phyloP scores from a whole-genome alignment of 2,888 invertebrate species.

The Trachelus iudaicus region DNA sequence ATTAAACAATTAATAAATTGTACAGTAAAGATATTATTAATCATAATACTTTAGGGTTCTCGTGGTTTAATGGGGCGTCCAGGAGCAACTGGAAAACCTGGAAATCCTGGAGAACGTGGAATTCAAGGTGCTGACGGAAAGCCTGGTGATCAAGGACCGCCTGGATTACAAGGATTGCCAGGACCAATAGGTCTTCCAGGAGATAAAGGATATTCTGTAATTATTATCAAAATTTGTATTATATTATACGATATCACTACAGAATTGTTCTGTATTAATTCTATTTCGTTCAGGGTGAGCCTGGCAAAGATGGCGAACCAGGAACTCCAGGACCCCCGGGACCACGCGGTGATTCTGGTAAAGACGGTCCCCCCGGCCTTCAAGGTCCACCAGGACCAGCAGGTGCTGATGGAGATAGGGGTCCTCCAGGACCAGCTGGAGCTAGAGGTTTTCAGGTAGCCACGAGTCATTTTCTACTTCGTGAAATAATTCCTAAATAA shows the following conservation, averaged over 20 bases:
- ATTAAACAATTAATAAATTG: background rate
- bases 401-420: slow-evolving; percentile 81
- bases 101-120: slow-evolving; percentile 78
- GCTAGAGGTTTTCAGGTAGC: slow-evolving; percentile 83
- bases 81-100: slow-evolving; percentile 77
- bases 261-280: slow-evolving; percentile 8
- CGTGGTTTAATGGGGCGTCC: slow-evolving; percentile 76
- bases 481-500: background rate
- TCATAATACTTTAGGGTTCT: slow-evolving; percentile 64
- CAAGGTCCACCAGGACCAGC: slow-evolving; percentile 76
- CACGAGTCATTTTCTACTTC: slow-evolving; percentile 6
- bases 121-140: slow-evolving; percentile 86
- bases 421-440: slow-evolving; percentile 80
- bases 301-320: slow-evolving; percentile 83
- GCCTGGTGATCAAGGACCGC: slow-evolving; percentile 83
- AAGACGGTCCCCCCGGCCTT: slow-evolving; percentile 73
- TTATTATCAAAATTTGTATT: slow-evolving; percentile 32
- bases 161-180: slow-evolving; percentile 83
- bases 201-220: slow-evolving; percentile 79
- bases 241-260: background rate
- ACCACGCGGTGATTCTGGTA: slow-evolving; percentile 63
- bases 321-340: slow-evolving; percentile 77
- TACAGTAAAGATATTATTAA: background rate
- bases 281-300: slow-evolving; percentile 72
- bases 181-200: slow-evolving; percentile 83